Evolutionary conservation across 1,140 invertebrate genomes (phyloP).

Genomic region (Cydia pomonella): DNA sequence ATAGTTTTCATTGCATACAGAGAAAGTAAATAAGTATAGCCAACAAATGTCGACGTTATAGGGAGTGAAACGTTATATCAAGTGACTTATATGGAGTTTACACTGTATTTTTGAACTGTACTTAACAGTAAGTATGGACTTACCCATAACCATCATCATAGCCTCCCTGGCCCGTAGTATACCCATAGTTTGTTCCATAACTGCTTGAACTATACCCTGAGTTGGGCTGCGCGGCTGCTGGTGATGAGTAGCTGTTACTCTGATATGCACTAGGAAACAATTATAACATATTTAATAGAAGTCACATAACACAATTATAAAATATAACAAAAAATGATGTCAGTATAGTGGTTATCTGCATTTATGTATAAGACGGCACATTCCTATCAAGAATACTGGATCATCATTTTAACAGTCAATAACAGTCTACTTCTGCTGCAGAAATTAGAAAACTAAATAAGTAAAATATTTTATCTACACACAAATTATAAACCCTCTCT

Average conservation of each 20-base stretch:
- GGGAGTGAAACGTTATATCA: too few relatives aligned
- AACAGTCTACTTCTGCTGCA: too few relatives aligned
- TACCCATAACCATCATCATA: slow-evolving; percentile 72
- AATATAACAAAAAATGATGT: slow-evolving; percentile 35
- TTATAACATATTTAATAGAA: slow-evolving; percentile 19
- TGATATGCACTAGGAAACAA: slow-evolving; percentile 63
- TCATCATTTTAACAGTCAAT: slow-evolving; percentile 54
- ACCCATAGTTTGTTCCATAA: slow-evolving; percentile 68
- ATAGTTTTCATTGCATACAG: too few relatives aligned
- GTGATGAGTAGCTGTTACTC: slow-evolving; percentile 57
- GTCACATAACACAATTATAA: slow-evolving; percentile 4
- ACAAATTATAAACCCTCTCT: too few relatives aligned
- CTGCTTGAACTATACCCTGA: slow-evolving; percentile 60
- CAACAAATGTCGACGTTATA: too few relatives aligned
- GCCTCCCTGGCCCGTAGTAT: slow-evolving; percentile 62
- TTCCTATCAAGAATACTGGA: slow-evolving; percentile 68
- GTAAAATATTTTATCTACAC: too few relatives aligned
- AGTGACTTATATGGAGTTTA: too few relatives aligned
- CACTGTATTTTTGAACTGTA: too few relatives aligned
- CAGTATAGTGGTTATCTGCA: slow-evolving; percentile 64
- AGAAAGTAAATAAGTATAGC: too few relatives aligned
- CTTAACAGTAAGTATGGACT: too few relatives aligned
- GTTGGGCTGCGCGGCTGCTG: slow-evolving; percentile 52
- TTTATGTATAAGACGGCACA: slow-evolving; percentile 75
- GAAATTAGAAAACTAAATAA: neutral